Base-by-base conservation (phyloP, 2,888 invertebrate genomes). In the Hofmannophila pseudospretella region DNA sequence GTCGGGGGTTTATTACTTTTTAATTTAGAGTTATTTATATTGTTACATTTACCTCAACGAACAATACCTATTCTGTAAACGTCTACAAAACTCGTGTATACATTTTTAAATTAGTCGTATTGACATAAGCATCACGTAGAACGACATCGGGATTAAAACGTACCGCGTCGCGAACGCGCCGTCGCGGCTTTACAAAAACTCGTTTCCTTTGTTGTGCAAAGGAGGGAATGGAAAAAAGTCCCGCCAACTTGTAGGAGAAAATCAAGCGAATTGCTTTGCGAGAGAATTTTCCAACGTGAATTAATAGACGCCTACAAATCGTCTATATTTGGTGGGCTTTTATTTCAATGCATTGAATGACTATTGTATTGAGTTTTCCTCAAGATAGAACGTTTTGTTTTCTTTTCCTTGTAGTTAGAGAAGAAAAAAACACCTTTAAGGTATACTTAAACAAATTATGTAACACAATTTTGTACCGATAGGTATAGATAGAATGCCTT, bases 201-300 rank as follows among this genome's bases (percentile, higher is more conserved):
- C 46, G 44, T 40, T 47, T 54, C 58, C 59, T 69, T 73, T 73
- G 71, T 72, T 61, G 67, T 63, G 58, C 53, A 67, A 66, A 64
- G 53, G 47, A 63, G 55, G 58, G 46, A 49, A 55, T 49, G 48
- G 54, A 51, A 66, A 64, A 64, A 58, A 49, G 51, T 46, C 58
- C 51, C 50, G 42, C 39, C 49, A 58, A 60, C 56, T 64, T 59
- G 63, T 58, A 55, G 53, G 49, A 60, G 55, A 66, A 67, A 71
- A 69, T 65, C 60, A 67, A 67, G 65, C 54, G 52, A 70, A 67
- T 60, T 61, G 57, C 51, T 51, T 16, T 16, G 47, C 50, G 50
- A 45, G 54, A 45, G 54, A 58, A 55, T 58, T 60, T 59, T 47
- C 41, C 53, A 43, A 49, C 46, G 50, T 32, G 51, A 56, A 65